Evolutionary conservation across 1,140 invertebrate genomes (phyloP).

Genomic region (Lasioglossum albipes): DNA sequence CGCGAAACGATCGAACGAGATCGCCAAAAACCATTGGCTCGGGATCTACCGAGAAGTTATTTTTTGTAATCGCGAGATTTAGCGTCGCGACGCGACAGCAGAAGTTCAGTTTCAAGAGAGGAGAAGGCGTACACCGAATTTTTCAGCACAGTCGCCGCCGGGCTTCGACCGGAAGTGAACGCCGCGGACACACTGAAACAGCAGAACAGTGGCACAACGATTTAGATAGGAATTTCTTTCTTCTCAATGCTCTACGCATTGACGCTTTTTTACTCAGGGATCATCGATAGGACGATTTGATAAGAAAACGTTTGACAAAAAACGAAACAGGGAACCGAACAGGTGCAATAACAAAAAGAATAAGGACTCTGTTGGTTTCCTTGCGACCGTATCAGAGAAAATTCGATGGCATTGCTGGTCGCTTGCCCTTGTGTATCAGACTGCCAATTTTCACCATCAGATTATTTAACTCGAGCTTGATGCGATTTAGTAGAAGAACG

Average conservation of each 20-base stretch:
- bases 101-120: not conserved
- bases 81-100: not conserved
- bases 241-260: constrained; percentile 31
- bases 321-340: not conserved
- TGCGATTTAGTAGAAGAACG: no score
- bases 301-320: constrained; percentile 8
- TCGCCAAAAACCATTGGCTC: not conserved
- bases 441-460: no score
- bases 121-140: not conserved
- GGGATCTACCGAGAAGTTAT: no score
- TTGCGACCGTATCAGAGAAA: no score
- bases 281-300: constrained; percentile 45
- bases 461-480: no score
- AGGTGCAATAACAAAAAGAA: no score
- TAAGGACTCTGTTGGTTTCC: no score
- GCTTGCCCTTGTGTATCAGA: no score
- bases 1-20: not conserved
- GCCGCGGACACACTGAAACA: not conserved
- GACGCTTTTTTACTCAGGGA: constrained; percentile 60
- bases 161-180: constrained; percentile 1
- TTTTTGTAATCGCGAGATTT: not conserved
- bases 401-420: no score
- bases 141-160: not conserved
- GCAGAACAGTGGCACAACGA: constrained; percentile 2
- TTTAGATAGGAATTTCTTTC: constrained; percentile 4